Conservation (phyloP, 2,113 vertebrate genomes). For the Mustela lutreola region DNA sequence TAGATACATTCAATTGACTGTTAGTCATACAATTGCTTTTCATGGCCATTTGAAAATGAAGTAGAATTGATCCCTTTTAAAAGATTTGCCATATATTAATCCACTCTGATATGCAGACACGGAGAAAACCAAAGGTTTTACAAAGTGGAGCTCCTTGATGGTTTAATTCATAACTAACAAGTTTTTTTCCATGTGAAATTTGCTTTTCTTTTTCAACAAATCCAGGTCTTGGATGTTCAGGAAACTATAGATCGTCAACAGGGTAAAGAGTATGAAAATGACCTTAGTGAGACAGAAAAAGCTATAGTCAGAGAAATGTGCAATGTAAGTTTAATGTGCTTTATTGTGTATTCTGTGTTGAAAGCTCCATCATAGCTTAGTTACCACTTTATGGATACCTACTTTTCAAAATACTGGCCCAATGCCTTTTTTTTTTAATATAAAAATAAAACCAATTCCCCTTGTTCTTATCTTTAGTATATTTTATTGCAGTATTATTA, state of each 20-base stretch:
- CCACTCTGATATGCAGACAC: constrained; percentile 70
- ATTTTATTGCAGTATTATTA: constrained; percentile 73
- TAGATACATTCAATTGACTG: neutral
- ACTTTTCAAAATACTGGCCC: constrained; percentile 71
- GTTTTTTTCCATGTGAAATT: constrained; percentile 75
- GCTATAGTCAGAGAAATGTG: constrained; percentile 83
- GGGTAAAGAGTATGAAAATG: constrained; percentile 83
- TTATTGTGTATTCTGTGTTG: constrained; percentile 74
- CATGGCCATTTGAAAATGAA: constrained; percentile 46
- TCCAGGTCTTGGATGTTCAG: constrained; percentile 83
- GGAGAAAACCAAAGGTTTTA: constrained; percentile 64
- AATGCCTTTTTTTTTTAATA: constrained; percentile 72
- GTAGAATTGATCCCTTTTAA: constrained; percentile 29
- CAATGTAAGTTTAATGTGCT: constrained; percentile 81
- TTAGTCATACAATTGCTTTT: constrained; percentile 24
- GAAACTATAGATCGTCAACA: constrained; percentile 80
- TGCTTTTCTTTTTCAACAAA: constrained; percentile 78
- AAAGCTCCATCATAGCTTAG: constrained; percentile 77
- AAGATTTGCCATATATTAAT: constrained; percentile 28
- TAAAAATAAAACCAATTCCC: constrained; percentile 78
- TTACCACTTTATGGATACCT: constrained; percentile 62
- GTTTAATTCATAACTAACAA: constrained; percentile 78
- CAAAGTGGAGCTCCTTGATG: constrained; percentile 69
- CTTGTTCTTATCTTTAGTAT: constrained; percentile 68
- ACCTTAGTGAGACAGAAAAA: constrained; percentile 84